Evolutionary conservation across 2,888 invertebrate genomes (phyloP).

Genomic region (Tanytarsus gracilentus): DNA sequence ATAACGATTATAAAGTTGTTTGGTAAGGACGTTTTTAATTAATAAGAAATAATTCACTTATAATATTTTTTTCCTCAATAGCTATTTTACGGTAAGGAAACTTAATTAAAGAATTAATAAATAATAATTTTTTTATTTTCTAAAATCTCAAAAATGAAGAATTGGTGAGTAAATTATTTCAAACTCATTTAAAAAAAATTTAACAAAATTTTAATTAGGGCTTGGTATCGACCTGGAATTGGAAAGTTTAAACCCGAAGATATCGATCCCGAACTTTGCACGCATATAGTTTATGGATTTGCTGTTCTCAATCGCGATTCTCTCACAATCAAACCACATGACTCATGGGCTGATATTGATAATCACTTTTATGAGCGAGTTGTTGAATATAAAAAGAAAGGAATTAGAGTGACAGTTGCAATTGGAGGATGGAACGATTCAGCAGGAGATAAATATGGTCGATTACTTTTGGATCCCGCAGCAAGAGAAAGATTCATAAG

Average conservation of each 20-base stretch:
- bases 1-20: slow-evolving; percentile 56
- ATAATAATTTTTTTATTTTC: no score
- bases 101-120: no score
- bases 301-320: slow-evolving; percentile 71
- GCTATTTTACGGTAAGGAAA: no score
- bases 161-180: slow-evolving; percentile 43
- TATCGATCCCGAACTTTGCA: slow-evolving; percentile 76
- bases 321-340: slow-evolving; percentile 72
- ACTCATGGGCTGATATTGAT: slow-evolving; percentile 81
- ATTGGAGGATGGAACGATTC: slow-evolving; percentile 96
- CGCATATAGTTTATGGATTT: slow-evolving; percentile 87
- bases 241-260: slow-evolving; percentile 75
- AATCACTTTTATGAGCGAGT: slow-evolving; percentile 88
- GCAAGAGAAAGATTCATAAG: slow-evolving; percentile 64
- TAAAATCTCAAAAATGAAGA: no score
- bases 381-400: slow-evolving; percentile 58
- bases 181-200: neutral
- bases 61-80: slow-evolving; percentile 45
- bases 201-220: slow-evolving; percentile 46
- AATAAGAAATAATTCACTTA: neutral
- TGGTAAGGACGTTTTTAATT: slow-evolving; percentile 46
- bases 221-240: slow-evolving; percentile 78
- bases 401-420: slow-evolving; percentile 74
- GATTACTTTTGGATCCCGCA: slow-evolving; percentile 62
- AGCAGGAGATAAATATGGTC: slow-evolving; percentile 78